Conservation (phyloP, 2,888 invertebrate species). For the Pilophorus perplexus region DNA sequence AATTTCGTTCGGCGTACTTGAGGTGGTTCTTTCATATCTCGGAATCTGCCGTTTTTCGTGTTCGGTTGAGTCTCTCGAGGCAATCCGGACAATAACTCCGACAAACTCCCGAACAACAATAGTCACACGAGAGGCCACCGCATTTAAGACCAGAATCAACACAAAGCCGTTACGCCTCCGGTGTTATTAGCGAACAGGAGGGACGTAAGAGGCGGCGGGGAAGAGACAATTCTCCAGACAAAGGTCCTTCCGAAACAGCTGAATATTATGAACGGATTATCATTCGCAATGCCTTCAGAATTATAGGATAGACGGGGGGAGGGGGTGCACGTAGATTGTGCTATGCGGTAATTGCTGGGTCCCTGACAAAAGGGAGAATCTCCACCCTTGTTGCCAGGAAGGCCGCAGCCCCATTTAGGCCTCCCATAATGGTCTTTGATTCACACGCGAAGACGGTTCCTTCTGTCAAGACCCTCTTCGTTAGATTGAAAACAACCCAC, state of each 20-base stretch:
- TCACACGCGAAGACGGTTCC: not conserved
- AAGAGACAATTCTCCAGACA: constrained; percentile 5
- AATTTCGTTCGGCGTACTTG: too few relatives aligned
- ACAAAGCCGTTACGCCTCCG: constrained; percentile 1
- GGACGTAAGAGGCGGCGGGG: not conserved
- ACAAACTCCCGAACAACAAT: too few relatives aligned
- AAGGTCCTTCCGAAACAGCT: constrained; percentile 35
- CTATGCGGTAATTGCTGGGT: constrained; percentile 24
- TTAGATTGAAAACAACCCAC: not conserved
- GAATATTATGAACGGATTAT: constrained; percentile 37
- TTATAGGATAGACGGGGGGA: not conserved
- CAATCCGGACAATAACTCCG: too few relatives aligned
- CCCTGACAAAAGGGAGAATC: constrained; percentile 22
- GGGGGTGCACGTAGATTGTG: not conserved
- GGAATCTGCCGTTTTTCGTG: too few relatives aligned
- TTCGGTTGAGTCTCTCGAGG: too few relatives aligned
- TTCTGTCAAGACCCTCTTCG: not conserved
- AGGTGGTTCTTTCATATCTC: too few relatives aligned
- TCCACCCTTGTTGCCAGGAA: constrained; percentile 15
- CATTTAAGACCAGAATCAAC: constrained; percentile 4
- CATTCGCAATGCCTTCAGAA: constrained; percentile 25
- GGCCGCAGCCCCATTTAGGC: constrained; percentile 2
- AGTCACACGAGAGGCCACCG: not conserved
- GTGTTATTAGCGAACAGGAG: not conserved
- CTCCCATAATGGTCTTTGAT: constrained; percentile 17